These are phyloP conservation scores for Actinopyga echinites DNA, from an alignment of 53 echinoderm and acorn worm genomes.

Conservation along the genomic window DNA sequence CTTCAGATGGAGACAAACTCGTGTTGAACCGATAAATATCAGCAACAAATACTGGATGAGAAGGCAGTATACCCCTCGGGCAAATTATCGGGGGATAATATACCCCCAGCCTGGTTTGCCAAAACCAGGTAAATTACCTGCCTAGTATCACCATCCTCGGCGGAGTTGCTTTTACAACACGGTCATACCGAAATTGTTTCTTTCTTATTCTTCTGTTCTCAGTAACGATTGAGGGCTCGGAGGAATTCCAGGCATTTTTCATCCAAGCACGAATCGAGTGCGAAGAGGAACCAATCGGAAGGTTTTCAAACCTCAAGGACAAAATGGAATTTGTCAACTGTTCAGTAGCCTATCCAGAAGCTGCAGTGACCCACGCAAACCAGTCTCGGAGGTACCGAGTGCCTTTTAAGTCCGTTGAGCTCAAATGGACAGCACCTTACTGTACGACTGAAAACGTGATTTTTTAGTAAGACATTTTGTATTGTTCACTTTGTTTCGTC, in stretches of 20 bases:
- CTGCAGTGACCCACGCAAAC: slow-evolving; percentile 4
- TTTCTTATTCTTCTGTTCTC: not conserved
- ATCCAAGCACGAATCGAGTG: slow-evolving; percentile 13
- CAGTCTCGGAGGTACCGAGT: too few relatives aligned
- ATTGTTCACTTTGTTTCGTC: too few relatives aligned
- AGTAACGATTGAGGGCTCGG: not conserved
- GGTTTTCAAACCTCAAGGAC: not conserved
- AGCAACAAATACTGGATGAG: too few relatives aligned
- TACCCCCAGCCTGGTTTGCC: too few relatives aligned
- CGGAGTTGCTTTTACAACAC: too few relatives aligned
- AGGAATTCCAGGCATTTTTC: not conserved
- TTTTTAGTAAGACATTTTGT: slow-evolving; percentile 2
- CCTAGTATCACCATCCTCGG: too few relatives aligned
- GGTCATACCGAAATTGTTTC: too few relatives aligned
- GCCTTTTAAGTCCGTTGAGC: not conserved
- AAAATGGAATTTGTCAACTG: not conserved
- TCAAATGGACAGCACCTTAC: slow-evolving; percentile 6
- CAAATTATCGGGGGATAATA: too few relatives aligned
- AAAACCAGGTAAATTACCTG: too few relatives aligned
- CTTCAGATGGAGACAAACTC: too few relatives aligned
- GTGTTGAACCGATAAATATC: too few relatives aligned
- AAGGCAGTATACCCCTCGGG: too few relatives aligned
- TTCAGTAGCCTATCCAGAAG: not conserved
- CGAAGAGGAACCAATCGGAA: not conserved
- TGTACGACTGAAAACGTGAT: not conserved